Base-by-base conservation (phyloP, 37 sponge, comb jelly and placozoan species). In the Hexactinellida sp. region DNA sequence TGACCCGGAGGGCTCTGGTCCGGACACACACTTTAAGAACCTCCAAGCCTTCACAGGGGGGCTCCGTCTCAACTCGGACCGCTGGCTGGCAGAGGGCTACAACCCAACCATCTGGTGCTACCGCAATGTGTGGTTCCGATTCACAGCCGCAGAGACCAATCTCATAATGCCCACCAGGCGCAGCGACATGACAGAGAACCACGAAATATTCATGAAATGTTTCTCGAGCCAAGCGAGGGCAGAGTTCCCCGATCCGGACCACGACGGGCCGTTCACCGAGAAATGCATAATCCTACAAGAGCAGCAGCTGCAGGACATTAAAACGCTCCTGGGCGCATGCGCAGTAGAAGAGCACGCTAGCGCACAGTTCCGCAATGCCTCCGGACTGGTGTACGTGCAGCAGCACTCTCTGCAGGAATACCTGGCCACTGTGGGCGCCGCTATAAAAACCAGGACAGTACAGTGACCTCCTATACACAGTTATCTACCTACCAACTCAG, bases 41-140 rank as follows among this genome's bases (percentile, higher is more conserved):
- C 76, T 63, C 3, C 76, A 63, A n/a, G 76, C 76, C 5, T 63
- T 63, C 34, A 63, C 76, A 25, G 76, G 13, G 30, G 76, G 76
- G 25, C 25, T 63, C 5, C 76, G 76, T n/a, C 5, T 63, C 19
- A 21, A 63, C 76, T 25, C 76, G 13, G 76, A 10, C 5, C 28
- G 76, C 13, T 63, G 76, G 76, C 76, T 63, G 34, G 76, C 3
- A n/a, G 76, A 63, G 76, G 76, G 76, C 3, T 63, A 63, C 76
- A 63, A 63, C 76, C 76, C 76, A n/a, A 63, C 76, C 30, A 63
- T 63, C 13, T 63, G 76, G 76, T 63, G 76, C 76, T 63, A 63
- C 34, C 25, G 76, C 1, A 63, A 63, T n/a, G 76, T 63, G 3
- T 63, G 76, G 76, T 63, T 63, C 76, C 3, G 13, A n/a, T 63